These are phyloP conservation scores for Rotaria socialis DNA, from an alignment of 2,888 invertebrate species.

Conservation along the genomic window DNA sequence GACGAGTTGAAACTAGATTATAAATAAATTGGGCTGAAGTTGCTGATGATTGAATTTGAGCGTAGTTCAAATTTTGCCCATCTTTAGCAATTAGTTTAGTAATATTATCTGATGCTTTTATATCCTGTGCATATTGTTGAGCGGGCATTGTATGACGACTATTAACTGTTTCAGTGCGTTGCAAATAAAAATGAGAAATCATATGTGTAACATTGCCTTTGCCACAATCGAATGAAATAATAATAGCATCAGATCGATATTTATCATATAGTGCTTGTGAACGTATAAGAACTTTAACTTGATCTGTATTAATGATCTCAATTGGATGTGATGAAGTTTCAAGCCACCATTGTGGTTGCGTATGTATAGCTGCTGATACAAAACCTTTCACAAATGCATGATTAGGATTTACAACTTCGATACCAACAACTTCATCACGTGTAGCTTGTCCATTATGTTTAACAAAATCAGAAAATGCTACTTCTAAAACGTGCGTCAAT, in stretches of 20 bases:
- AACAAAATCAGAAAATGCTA: background rate
- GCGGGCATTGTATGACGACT: background rate
- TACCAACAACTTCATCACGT: background rate
- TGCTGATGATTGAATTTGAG: slow-evolving; percentile 9
- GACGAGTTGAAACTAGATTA: background rate
- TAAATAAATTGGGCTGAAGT: slow-evolving; percentile 13
- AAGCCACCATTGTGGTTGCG: slow-evolving; percentile 2
- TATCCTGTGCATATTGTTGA: background rate
- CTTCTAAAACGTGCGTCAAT: background rate
- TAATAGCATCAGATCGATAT: background rate
- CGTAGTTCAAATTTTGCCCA: background rate
- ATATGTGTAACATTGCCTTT: slow-evolving; percentile 29
- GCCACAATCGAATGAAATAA: background rate
- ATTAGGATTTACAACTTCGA: background rate
- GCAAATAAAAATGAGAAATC: slow-evolving; percentile 21
- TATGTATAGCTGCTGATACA: background rate
- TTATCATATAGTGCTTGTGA: background rate
- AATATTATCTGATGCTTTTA: background rate
- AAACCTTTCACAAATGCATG: background rate
- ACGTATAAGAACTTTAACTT: background rate
- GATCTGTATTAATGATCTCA: background rate
- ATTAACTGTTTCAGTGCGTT: background rate
- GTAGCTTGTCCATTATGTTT: background rate
- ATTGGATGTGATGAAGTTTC: background rate
- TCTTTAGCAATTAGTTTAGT: background rate